Evolutionary conservation across 2,888 invertebrate genomes (phyloP).

Genomic region (Phyllotreta cruciferae): DNA sequence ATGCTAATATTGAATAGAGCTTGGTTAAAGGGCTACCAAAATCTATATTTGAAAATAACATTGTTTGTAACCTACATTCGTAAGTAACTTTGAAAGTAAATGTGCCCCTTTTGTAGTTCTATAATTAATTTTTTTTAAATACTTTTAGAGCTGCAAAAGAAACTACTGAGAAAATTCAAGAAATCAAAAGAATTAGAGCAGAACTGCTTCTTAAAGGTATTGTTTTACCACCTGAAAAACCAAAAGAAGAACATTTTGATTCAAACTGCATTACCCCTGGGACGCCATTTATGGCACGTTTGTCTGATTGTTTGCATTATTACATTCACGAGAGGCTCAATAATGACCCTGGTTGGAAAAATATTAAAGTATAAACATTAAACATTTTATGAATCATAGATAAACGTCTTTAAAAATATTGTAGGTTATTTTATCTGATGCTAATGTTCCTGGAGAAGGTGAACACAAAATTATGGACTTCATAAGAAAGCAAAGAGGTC

Average conservation of each 20-base stretch:
- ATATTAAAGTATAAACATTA: slow-evolving; percentile 68
- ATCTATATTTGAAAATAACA: no score
- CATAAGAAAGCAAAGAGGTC: slow-evolving; percentile 92
- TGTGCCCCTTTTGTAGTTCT: no score
- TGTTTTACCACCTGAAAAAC: slow-evolving; percentile 83
- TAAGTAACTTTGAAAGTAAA: no score
- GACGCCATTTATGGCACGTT: slow-evolving; percentile 95
- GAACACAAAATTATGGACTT: slow-evolving; percentile 95
- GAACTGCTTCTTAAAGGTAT: slow-evolving; percentile 76
- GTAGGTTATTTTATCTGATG: slow-evolving; percentile 87
- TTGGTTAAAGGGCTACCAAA: no score
- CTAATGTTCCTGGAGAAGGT: slow-evolving; percentile 95
- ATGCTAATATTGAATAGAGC: no score
- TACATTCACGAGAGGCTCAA: slow-evolving; percentile 90
- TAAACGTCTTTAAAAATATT: slow-evolving; percentile 55
- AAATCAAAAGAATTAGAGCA: slow-evolving; percentile 80
- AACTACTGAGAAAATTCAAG: slow-evolving; percentile 83
- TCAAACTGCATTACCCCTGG: slow-evolving; percentile 99
- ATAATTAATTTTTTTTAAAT: neutral
- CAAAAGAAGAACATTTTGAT: slow-evolving; percentile 94
- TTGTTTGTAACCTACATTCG: no score
- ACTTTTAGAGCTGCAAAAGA: slow-evolving; percentile 83
- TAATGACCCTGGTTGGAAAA: slow-evolving; percentile 93
- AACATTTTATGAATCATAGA: slow-evolving; percentile 50
- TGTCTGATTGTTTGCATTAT: slow-evolving; percentile 85